A percentile compares a stretch with the other conserved stretches of the same genome.
Conservation (phyloP, 2,113 vertebrate species). For the Crotalus tigris region DNA sequence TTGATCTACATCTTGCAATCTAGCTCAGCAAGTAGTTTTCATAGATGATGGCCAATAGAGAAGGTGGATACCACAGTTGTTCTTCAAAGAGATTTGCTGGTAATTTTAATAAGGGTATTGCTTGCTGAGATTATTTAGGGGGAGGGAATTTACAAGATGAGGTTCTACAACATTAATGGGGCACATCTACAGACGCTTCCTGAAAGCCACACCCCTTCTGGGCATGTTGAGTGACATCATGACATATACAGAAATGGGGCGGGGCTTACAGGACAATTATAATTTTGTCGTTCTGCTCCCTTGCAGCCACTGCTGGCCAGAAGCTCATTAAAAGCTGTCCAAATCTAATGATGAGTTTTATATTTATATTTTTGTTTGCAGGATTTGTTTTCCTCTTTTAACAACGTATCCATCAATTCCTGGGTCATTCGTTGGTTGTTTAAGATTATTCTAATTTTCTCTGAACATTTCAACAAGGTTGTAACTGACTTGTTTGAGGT, state of each 20-base stretch:
- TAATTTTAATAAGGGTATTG: not conserved
- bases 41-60: not conserved
- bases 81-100: not conserved
- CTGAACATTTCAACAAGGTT: constrained; percentile 34
- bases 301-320: not conserved
- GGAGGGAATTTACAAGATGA: not conserved
- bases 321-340: not conserved
- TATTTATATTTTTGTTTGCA: not conserved
- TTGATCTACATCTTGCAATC: not conserved
- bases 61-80: not conserved
- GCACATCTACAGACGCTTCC: not conserved
- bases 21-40: not conserved
- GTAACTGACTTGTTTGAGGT: constrained; percentile 44
- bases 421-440: constrained; percentile 8
- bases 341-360: not conserved
- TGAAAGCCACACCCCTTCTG: not conserved
- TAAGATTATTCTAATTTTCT: constrained; percentile 49
- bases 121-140: not conserved
- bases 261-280: not conserved
- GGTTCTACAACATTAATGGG: not conserved
- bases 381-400: not conserved
- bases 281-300: not conserved
- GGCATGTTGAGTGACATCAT: not conserved
- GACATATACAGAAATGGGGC: not conserved
- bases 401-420: not conserved